Evolutionary conservation across 2,113 vertebrate genomes (phyloP), one percentile per base, ranked within the genome.

Genomic region (Anguilla rostrata): DNA sequence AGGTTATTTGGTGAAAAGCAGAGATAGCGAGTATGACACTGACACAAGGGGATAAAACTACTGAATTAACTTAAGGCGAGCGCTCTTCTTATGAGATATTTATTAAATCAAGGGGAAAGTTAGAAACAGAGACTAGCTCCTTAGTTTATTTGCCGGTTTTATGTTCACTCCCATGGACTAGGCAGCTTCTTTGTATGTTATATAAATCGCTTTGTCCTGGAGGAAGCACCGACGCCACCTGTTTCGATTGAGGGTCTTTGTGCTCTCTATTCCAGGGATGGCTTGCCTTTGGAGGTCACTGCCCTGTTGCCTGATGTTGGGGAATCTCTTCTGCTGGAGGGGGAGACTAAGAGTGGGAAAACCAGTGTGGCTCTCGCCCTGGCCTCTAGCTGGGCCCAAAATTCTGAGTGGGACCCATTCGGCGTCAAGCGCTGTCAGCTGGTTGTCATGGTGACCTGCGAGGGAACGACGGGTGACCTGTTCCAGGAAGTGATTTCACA

Each of bases 371-470:
- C 91, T 78, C 82, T 88, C 63, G 89, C 83, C 34, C 86, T 94
- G 80, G 53, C 91, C 8, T 91, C 49, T 5, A 90, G 86, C 49
- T 94, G 94, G 92, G 87, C 89, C 0, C 4, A 87, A 5, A 83
- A 85, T 0, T n/a, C 56, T n/a, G 22, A 9, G 1, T 86, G 82
- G 5, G 26, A 78, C 22, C 81, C 78, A 53, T 78, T 86, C 11
- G 20, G 84, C 18, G 2, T 78, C 86, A 49, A 79, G 0, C 57
- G 87, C 0, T 88, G 91, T 82, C 79, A 5, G 1, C 86, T 91
- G 85, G 80, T 94, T 6, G 1, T 93, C 0, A 85, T 85, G 20
- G 81, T 92, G 0, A 81, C 91, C 88, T 88, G 90, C 49, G 81
- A 75, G 39, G 22, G 15, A 0, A 81, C 26, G 3, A 86, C 82